Evolutionary conservation across 1,140 invertebrate genomes (phyloP).

Genomic region (Pygmarrhopalites habei): DNA sequence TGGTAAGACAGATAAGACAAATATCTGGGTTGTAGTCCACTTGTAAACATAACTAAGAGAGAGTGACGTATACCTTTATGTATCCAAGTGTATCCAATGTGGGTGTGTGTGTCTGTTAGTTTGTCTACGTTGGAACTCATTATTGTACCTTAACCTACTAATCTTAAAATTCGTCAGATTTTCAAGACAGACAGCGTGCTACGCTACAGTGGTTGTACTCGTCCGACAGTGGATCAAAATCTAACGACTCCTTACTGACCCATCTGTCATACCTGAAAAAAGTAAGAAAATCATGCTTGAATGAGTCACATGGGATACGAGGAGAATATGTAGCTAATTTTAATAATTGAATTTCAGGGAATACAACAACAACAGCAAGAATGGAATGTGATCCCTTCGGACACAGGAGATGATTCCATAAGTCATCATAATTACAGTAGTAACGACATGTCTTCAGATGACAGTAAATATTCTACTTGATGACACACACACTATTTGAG

Average conservation of each 20-base stretch:
- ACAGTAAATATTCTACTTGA: not conserved
- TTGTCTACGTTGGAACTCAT: too few species aligned
- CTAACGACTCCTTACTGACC: slow-evolving; percentile 22
- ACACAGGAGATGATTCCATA: slow-evolving; percentile 9
- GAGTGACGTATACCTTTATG: too few species aligned
- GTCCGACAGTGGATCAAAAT: slow-evolving; percentile 2
- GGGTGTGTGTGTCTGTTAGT: too few species aligned
- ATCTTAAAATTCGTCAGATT: too few species aligned
- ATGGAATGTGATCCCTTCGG: slow-evolving; percentile 20
- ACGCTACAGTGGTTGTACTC: slow-evolving; percentile 21
- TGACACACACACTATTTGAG: not conserved
- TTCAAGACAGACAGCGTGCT: too few species aligned
- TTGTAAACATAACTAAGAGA: too few species aligned
- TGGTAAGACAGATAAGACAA: slow-evolving; percentile 3
- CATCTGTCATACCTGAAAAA: slow-evolving; percentile 30
- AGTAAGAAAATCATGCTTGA: slow-evolving; percentile 5
- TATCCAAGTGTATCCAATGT: too few species aligned
- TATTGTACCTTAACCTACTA: too few species aligned
- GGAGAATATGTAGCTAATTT: not conserved
- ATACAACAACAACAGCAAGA: slow-evolving; percentile 26
- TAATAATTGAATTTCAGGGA: too few species aligned
- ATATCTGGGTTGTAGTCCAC: not conserved
- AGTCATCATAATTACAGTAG: not conserved
- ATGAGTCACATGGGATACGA: not conserved
- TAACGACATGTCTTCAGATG: slow-evolving; percentile 1